Percentiles rank a stretch among this genome's conserved stretches.
phyloP scores from a whole-genome alignment of 2,113 vertebrate genomes.

The Carassius gibelio region DNA sequence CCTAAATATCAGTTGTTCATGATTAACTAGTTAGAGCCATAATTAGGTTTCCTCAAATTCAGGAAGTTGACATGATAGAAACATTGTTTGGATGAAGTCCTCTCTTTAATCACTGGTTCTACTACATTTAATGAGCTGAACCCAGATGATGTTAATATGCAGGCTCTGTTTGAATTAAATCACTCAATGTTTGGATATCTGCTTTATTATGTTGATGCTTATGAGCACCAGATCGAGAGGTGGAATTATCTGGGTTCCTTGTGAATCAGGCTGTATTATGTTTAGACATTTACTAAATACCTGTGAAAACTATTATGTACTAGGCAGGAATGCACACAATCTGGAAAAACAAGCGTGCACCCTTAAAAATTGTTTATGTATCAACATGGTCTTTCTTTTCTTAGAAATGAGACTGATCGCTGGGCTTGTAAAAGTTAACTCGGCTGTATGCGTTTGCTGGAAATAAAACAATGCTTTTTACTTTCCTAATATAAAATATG shows the following conservation, averaged over 20 bases:
- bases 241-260: not conserved
- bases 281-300: not conserved
- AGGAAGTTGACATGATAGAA: not conserved
- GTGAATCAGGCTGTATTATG: not conserved
- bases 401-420: not conserved
- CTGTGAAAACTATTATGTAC: not conserved
- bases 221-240: slow-evolving; percentile 22
- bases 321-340: not conserved
- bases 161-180: not conserved
- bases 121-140: slow-evolving; percentile 26
- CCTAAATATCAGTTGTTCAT: not conserved
- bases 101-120: slow-evolving; percentile 20
- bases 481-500: slow-evolving; percentile 45
- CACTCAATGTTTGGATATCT: not conserved
- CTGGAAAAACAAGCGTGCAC: slow-evolving; percentile 20
- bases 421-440: slow-evolving; percentile 11
- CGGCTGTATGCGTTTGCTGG: slow-evolving; percentile 27
- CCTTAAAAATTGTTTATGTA: not conserved
- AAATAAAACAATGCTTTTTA: slow-evolving; percentile 43
- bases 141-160: not conserved
- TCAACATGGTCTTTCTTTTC: not conserved
- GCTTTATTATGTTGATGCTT: not conserved
- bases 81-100: not conserved
- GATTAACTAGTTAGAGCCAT: not conserved
- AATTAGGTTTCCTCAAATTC: not conserved